phyloP scores from a whole-genome alignment of 2,113 vertebrate species.

The Globicephala melas region DNA sequence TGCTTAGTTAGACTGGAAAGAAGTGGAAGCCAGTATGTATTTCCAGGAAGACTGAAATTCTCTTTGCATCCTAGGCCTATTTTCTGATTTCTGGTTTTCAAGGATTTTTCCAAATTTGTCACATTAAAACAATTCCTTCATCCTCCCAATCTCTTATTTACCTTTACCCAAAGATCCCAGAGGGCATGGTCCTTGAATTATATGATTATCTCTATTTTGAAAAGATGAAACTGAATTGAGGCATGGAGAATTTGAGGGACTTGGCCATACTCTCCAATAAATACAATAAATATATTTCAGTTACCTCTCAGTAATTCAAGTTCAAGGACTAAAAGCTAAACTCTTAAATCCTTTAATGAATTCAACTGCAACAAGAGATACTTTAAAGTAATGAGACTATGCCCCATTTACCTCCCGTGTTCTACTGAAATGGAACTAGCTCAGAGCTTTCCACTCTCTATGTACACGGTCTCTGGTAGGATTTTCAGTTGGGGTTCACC shows the following conservation, averaged over 20 bases:
- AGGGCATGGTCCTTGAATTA: not conserved
- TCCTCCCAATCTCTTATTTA: not conserved
- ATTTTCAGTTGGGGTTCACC: not conserved
- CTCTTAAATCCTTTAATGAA: conserved; percentile 32
- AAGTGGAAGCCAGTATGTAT: not conserved
- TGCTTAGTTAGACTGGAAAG: not conserved
- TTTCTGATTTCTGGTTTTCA: conserved; percentile 22
- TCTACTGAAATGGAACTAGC: not conserved
- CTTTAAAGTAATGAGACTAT: not conserved
- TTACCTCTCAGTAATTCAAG: not conserved
- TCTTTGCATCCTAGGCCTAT: not conserved
- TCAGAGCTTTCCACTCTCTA: not conserved
- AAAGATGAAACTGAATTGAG: not conserved
- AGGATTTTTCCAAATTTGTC: not conserved
- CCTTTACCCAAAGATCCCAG: not conserved
- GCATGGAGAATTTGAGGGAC: not conserved
- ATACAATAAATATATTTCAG: not conserved
- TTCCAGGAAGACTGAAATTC: not conserved
- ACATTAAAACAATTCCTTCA: not conserved
- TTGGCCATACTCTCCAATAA: not conserved
- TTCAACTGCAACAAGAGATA: not conserved
- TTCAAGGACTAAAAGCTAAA: conserved; percentile 15
- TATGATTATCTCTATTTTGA: not conserved
- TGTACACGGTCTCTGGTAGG: not conserved
- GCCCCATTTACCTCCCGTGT: not conserved